These are phyloP conservation scores for Euclidia mi DNA, from an alignment of 2,888 invertebrate genomes.

Conservation along the genomic window DNA sequence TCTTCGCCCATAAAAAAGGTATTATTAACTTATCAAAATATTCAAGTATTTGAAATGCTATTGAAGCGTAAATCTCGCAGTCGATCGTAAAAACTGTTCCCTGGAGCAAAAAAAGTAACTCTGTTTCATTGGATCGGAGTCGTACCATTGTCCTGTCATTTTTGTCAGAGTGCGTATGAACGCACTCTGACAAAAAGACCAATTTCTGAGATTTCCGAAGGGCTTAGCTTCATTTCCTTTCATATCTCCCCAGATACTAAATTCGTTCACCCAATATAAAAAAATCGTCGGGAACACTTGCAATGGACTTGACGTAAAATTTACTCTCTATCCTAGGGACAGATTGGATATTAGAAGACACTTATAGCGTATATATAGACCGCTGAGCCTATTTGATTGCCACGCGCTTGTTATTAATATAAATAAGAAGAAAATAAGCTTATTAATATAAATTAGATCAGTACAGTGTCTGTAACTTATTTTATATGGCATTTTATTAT, in stretches of 20 bases:
- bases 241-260: slow-evolving; percentile 89
- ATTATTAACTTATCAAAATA: slow-evolving; percentile 78
- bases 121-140: slow-evolving; percentile 81
- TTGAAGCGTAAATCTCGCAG: slow-evolving; percentile 82
- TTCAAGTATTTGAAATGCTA: slow-evolving; percentile 76
- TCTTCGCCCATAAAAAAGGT: slow-evolving; percentile 61
- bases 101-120: slow-evolving; percentile 78
- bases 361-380: slow-evolving; percentile 62
- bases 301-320: slow-evolving; percentile 83
- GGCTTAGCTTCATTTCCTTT: slow-evolving; percentile 90
- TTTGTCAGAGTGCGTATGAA: too few relatives aligned
- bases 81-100: slow-evolving; percentile 86
- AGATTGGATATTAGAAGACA: slow-evolving; percentile 79
- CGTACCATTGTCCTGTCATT: slow-evolving; percentile 85
- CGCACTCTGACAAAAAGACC: slow-evolving; percentile 85
- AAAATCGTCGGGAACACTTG: slow-evolving; percentile 84
- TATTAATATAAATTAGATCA: too few relatives aligned
- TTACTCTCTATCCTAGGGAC: slow-evolving; percentile 75
- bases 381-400: slow-evolving; percentile 55
- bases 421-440: slow-evolving; percentile 20
- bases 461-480: too few relatives aligned
- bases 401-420: slow-evolving; percentile 11
- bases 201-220: slow-evolving; percentile 89
- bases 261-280: slow-evolving; percentile 89
- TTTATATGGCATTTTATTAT: too few relatives aligned